Conservation (phyloP, 2,888 invertebrate species). For the Amorpha juglandis region DNA sequence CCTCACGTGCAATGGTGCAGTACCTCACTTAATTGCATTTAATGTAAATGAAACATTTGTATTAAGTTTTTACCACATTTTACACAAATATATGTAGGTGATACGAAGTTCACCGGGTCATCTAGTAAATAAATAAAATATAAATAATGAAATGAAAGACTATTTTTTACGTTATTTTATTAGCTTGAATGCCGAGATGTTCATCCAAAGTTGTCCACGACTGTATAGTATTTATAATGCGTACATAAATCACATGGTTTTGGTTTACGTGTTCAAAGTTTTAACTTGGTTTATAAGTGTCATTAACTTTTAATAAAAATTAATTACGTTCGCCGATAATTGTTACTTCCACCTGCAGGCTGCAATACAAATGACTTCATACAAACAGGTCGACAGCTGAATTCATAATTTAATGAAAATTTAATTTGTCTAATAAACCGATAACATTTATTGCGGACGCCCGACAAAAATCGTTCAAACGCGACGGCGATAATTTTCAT, state of each 20-base stretch:
- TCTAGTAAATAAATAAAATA: too few relatives aligned
- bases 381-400: background rate
- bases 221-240: conserved; percentile 46
- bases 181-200: too few relatives aligned
- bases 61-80: too few relatives aligned
- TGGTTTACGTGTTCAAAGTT: background rate
- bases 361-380: conserved; percentile 4
- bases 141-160: too few relatives aligned
- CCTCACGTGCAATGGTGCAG: too few relatives aligned
- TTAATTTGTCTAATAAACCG: conserved; percentile 43
- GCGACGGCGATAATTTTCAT: conserved; percentile 38
- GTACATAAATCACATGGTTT: background rate
- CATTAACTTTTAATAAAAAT: background rate
- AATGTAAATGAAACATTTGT: too few relatives aligned
- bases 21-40: too few relatives aligned
- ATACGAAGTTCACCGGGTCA: too few relatives aligned
- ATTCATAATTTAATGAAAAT: conserved; percentile 39
- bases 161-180: too few relatives aligned
- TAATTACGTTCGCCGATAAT: background rate
- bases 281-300: background rate
- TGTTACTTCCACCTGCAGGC: conserved; percentile 8
- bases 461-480: conserved; percentile 42
- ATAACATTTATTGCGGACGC: conserved; percentile 34
- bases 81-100: too few relatives aligned
- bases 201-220: too few relatives aligned